These are phyloP conservation scores for Meleagris gallopavo DNA, from an alignment of 2,113 vertebrate species.

Conservation along the genomic window DNA sequence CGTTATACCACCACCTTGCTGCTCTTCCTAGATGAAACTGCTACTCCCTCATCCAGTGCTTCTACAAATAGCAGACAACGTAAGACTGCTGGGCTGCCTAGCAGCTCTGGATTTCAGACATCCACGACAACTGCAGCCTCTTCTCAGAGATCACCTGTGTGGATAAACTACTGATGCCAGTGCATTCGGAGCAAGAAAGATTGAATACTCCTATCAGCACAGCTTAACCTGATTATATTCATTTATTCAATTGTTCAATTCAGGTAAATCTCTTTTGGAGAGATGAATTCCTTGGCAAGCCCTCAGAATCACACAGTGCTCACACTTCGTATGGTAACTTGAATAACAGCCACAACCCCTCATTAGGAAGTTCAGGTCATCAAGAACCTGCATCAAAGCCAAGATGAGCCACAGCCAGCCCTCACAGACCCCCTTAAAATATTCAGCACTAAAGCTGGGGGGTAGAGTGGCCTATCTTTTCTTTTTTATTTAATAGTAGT, in stretches of 20 bases:
- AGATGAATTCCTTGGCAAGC: neutral
- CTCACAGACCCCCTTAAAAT: neutral
- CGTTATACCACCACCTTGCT: conserved; percentile 23
- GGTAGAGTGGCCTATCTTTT: neutral
- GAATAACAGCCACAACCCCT: neutral
- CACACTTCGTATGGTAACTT: rapidly evolving
- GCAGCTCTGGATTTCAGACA: neutral
- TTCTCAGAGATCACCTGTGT: neutral
- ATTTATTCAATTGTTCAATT: conserved; percentile 22
- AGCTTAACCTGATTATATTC: conserved; percentile 10
- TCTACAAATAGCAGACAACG: neutral
- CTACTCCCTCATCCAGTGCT: neutral
- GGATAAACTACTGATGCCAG: neutral
- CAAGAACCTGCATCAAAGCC: neutral
- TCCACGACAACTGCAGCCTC: neutral
- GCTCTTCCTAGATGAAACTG: neutral
- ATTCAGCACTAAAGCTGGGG: neutral
- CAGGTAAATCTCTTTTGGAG: neutral
- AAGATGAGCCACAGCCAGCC: neutral
- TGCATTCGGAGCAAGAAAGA: neutral
- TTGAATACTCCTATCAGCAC: neutral
- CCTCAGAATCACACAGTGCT: neutral
- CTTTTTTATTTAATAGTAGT: neutral
- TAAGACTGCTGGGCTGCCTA: neutral
- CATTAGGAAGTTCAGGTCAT: neutral